phyloP scores from a whole-genome alignment of 2,797 vertebrate genomes.

The Channa striata region DNA sequence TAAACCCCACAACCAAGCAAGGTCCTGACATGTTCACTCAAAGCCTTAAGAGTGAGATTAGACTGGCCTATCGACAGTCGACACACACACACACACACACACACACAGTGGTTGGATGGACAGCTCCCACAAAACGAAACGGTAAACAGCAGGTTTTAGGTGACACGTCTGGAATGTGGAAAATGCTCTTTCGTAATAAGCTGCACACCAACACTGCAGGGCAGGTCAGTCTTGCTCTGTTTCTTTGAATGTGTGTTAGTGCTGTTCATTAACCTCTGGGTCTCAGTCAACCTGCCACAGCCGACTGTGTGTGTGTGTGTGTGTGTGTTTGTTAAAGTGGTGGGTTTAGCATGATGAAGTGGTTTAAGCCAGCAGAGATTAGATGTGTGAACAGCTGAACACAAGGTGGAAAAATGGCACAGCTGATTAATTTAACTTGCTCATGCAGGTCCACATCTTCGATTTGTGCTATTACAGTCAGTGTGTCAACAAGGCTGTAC shows the following conservation, averaged over 20 bases:
- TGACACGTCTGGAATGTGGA: conserved; percentile 85
- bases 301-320: conserved; percentile 17
- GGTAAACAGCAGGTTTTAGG: conserved; percentile 89
- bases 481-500: not conserved
- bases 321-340: conserved; percentile 43
- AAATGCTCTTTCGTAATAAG: conserved; percentile 87
- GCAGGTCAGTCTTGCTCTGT: conserved; percentile 47
- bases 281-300: conserved; percentile 33
- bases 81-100: conserved; percentile 33
- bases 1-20: conserved; percentile 30
- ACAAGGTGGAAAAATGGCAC: conserved; percentile 31
- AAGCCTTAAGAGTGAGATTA: conserved; percentile 60
- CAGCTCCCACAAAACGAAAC: conserved; percentile 84
- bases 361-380: conserved; percentile 59
- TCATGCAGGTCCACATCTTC: not conserved
- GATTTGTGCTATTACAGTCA: too few relatives aligned
- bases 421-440: conserved; percentile 5
- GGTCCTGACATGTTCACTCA: conserved; percentile 66
- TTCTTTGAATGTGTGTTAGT: conserved; percentile 26
- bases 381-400: conserved; percentile 57
- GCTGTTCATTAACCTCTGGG: conserved; percentile 14
- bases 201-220: conserved; percentile 60
- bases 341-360: conserved; percentile 56
- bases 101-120: conserved; percentile 53
- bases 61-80: conserved; percentile 40